Percentiles rank a stretch among this genome's conserved stretches.
phyloP scores from a whole-genome alignment of 2,113 vertebrate species.

The Vanacampus margaritifer region DNA sequence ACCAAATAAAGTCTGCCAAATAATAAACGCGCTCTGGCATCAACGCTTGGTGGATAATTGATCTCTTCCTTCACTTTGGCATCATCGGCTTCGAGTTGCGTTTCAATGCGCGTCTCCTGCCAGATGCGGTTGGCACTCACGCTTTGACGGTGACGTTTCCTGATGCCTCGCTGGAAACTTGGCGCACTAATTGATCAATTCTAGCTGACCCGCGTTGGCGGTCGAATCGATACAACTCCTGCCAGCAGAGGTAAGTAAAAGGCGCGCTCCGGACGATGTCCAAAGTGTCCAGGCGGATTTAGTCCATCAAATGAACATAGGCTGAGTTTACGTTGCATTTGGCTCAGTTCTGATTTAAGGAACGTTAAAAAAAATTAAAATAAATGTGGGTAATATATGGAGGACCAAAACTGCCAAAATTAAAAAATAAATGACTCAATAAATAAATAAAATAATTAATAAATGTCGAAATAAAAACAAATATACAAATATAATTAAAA shows the following conservation, averaged over 20 bases:
- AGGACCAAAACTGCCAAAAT: too few relatives aligned
- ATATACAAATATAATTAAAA: too few relatives aligned
- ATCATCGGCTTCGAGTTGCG: not conserved
- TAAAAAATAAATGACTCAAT: too few relatives aligned
- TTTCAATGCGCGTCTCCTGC: not conserved
- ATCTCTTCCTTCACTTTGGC: not conserved
- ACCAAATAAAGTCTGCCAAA: not conserved
- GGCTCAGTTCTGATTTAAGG: not conserved
- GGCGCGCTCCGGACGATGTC: not conserved
- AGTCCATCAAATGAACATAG: too few relatives aligned
- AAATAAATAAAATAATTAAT: too few relatives aligned
- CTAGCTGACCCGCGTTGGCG: not conserved
- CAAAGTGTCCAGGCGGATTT: not conserved
- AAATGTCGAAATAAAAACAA: too few relatives aligned
- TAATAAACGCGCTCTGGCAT: not conserved
- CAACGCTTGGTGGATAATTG: not conserved
- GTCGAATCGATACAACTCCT: not conserved
- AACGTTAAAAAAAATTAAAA: too few relatives aligned
- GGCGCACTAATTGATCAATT: not conserved
- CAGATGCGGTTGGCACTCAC: not conserved
- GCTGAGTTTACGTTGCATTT: too few relatives aligned
- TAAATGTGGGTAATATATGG: too few relatives aligned
- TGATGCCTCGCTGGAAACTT: not conserved
- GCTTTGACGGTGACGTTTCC: not conserved
- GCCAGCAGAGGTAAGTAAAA: not conserved